Percentiles rank a stretch among this genome's conserved stretches.
phyloP scores from a whole-genome alignment of 2,888 invertebrate genomes.

The Ichneumon xanthorius region DNA sequence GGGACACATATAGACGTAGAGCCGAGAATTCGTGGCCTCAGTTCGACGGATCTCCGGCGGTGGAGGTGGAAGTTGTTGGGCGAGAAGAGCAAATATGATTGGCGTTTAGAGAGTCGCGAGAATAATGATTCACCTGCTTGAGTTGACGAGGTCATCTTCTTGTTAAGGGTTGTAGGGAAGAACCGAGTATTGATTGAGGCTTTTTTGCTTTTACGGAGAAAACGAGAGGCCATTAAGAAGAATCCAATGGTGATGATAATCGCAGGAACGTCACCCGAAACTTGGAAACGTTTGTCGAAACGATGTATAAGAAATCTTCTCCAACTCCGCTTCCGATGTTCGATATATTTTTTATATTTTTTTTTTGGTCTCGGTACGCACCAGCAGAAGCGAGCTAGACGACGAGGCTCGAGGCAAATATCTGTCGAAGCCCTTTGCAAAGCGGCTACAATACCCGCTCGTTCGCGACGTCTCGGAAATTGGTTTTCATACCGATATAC shows the following conservation, averaged over 20 bases:
- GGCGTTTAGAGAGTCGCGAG: neutral
- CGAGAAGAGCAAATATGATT: slow-evolving; percentile 4
- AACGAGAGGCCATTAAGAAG: neutral
- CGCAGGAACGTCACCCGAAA: no score
- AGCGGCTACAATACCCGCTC: slow-evolving; percentile 68
- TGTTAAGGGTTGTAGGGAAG: neutral
- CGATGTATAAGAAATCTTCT: neutral
- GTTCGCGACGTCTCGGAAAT: slow-evolving; percentile 78
- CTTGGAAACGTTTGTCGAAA: neutral
- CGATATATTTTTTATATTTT: slow-evolving; percentile 8
- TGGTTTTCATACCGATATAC: slow-evolving; percentile 75
- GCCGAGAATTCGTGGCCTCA: slow-evolving; percentile 34
- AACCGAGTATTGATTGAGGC: neutral
- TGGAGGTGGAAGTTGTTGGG: neutral
- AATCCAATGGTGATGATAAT: no score
- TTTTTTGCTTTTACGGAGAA: neutral
- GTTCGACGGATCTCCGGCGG: neutral
- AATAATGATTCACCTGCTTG: neutral
- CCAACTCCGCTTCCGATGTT: neutral
- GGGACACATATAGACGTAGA: neutral
- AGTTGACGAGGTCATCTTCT: neutral
- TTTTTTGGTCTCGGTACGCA: neutral
- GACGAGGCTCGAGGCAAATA: slow-evolving; percentile 49
- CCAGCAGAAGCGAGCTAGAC: slow-evolving; percentile 21
- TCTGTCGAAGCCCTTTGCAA: slow-evolving; percentile 43